Percentiles rank a stretch among this genome's conserved stretches.
Evolutionary conservation across 2,888 invertebrate species (phyloP).

Genomic region (Pyrrhosoma nymphula): DNA sequence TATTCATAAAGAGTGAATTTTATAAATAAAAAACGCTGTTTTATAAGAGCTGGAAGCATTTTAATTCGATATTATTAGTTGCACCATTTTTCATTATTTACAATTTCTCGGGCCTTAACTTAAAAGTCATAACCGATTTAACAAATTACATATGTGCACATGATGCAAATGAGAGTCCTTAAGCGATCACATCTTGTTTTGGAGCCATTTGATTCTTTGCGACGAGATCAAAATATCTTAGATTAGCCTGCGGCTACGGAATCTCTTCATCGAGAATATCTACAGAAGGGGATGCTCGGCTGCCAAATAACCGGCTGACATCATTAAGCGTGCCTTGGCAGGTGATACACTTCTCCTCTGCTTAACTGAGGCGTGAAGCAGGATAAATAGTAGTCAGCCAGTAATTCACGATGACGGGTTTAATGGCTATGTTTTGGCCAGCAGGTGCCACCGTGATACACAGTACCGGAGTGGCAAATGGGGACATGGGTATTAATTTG

Average conservation of each 20-base stretch:
- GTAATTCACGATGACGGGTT: slow-evolving; percentile 66
- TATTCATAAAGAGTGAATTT: too few relatives aligned
- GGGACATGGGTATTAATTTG: slow-evolving; percentile 66
- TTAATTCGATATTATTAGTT: too few relatives aligned
- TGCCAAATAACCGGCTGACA: slow-evolving; percentile 58
- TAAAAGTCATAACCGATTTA: too few relatives aligned
- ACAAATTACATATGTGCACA: too few relatives aligned
- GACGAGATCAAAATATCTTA: background rate
- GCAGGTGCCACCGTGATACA: slow-evolving; percentile 63
- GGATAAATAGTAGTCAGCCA: slow-evolving; percentile 66
- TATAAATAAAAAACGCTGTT: too few relatives aligned
- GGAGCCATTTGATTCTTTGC: background rate
- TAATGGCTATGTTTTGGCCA: slow-evolving; percentile 65
- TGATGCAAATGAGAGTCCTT: too few relatives aligned
- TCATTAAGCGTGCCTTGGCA: slow-evolving; percentile 66
- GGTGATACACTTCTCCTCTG: slow-evolving; percentile 62
- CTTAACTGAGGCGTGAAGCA: slow-evolving; percentile 66
- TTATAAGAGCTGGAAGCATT: too few relatives aligned
- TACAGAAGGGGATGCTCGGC: slow-evolving; percentile 53
- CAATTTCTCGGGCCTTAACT: too few relatives aligned
- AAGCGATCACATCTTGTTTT: background rate
- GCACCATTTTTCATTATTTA: too few relatives aligned
- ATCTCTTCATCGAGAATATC: slow-evolving; percentile 52
- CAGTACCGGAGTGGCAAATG: slow-evolving; percentile 59
- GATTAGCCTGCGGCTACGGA: slow-evolving; percentile 24